A percentile compares a stretch with the other conserved stretches of the same genome.
These are phyloP conservation scores for Teleopsis dalmanni DNA, from an alignment of 1,140 invertebrate genomes.

Conservation along the genomic window DNA sequence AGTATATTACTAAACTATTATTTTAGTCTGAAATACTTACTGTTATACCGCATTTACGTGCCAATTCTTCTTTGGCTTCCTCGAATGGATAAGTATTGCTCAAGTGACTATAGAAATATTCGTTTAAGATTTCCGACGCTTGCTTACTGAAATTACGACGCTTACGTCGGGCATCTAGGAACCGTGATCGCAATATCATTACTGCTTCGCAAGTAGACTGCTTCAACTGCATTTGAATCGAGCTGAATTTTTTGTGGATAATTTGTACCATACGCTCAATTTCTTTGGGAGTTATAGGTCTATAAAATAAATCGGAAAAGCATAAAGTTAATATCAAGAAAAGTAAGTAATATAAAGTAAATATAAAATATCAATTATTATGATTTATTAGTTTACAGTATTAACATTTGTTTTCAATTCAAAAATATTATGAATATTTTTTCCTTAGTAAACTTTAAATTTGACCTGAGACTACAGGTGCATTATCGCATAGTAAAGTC, in stretches of 20 bases:
- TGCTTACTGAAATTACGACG: constrained; percentile 99
- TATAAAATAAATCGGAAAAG: constrained; percentile 35
- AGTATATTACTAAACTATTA: no score
- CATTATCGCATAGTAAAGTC: no score
- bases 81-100: constrained; percentile 99
- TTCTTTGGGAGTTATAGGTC: constrained; percentile 87
- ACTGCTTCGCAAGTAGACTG: constrained; percentile 99
- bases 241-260: constrained; percentile 99
- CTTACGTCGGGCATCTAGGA: constrained; percentile 96
- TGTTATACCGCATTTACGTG: constrained; percentile 98
- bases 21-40: constrained; percentile 59
- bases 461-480: no score
- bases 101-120: constrained; percentile 99
- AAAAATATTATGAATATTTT: no score
- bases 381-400: no score
- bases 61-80: constrained; percentile 99
- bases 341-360: no score
- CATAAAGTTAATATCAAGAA: no score
- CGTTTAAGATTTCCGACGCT: constrained; percentile 98
- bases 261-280: constrained; percentile 99
- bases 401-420: no score
- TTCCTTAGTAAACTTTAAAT: no score
- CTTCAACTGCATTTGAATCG: constrained; percentile 99
- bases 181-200: constrained; percentile 89
- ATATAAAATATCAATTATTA: no score